Percentiles rank a stretch among this genome's conserved stretches.
These are phyloP conservation scores for Styela clava DNA, from an alignment of 23 tunicate species.

Conservation along the genomic window DNA sequence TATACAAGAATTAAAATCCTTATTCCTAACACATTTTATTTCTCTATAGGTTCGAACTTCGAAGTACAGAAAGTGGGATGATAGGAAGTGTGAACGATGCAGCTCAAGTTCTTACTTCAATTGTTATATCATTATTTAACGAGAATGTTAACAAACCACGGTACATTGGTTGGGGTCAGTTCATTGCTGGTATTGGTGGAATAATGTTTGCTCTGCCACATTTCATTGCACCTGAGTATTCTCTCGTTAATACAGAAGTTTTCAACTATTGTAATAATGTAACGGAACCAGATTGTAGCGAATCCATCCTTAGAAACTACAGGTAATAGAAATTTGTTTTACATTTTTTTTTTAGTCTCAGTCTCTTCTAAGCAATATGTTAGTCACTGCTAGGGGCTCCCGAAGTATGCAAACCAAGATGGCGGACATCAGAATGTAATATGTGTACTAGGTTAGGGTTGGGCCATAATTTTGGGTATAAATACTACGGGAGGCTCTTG, in stretches of 20 bases:
- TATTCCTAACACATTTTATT: too few species aligned
- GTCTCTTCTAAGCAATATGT: too few species aligned
- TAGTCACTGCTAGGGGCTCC: too few species aligned
- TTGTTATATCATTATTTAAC: background rate
- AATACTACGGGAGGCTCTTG: too few species aligned
- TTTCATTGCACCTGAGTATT: conserved; percentile 13
- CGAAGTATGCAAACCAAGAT: too few species aligned
- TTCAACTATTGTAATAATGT: conserved; percentile 11
- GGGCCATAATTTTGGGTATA: too few species aligned
- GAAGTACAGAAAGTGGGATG: conserved; percentile 77
- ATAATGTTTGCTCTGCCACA: conserved; percentile 17
- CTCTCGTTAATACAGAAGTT: background rate
- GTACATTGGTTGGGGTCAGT: conserved; percentile 3
- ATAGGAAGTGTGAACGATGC: conserved; percentile 77
- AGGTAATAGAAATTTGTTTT: background rate
- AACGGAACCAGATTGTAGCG: conserved; percentile 15
- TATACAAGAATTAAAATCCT: too few species aligned
- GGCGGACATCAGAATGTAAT: too few species aligned
- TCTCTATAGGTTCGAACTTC: conserved; percentile 82
- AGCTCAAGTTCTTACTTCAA: background rate
- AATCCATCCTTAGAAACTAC: background rate
- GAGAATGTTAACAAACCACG: conserved; percentile 1
- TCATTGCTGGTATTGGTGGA: background rate
- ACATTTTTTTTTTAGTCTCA: background rate
- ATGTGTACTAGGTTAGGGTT: too few species aligned